These are phyloP conservation scores for Tetramorium alpestre DNA, from an alignment of 1,140 invertebrate genomes.

Conservation along the genomic window DNA sequence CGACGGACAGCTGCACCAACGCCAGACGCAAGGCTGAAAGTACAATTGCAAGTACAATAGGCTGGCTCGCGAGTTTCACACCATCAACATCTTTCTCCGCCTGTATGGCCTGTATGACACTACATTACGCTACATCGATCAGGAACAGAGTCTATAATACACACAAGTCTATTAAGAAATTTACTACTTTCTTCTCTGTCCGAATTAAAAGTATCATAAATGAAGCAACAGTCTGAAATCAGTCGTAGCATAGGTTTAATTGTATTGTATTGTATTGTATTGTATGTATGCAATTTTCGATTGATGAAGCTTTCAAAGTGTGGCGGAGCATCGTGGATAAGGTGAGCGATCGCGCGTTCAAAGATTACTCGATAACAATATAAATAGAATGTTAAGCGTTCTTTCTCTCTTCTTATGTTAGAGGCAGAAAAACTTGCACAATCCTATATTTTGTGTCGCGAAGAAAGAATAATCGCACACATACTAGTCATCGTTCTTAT, in stretches of 20 bases:
- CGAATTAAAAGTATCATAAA: neutral
- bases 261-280: too few relatives aligned
- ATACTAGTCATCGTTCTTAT: slow-evolving; percentile 77
- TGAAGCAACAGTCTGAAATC: neutral
- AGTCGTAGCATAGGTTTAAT: neutral
- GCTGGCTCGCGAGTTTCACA: neutral
- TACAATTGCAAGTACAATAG: neutral
- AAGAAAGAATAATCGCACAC: slow-evolving; percentile 43
- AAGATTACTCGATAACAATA: neutral
- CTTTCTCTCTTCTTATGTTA: neutral
- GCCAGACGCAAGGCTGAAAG: slow-evolving; percentile 87
- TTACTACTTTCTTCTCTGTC: neutral
- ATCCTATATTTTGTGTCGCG: neutral
- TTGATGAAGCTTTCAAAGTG: too few relatives aligned
- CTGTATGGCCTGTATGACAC: too few relatives aligned
- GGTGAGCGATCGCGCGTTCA: neutral
- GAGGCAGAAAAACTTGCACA: neutral
- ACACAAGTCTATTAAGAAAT: neutral
- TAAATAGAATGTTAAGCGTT: neutral
- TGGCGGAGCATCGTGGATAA: neutral
- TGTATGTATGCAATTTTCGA: too few relatives aligned
- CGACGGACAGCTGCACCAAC: slow-evolving; percentile 92
- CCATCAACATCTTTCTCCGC: too few relatives aligned
- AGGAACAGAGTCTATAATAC: too few relatives aligned
- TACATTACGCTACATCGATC: too few relatives aligned